Conservation (phyloP, 2,113 vertebrate genomes). For the cat (Felis catus) region F.catus_Fca126_mat1.0 CM031414.1:82751501-82752000, state of each 20-base stretch:
- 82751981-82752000: slow-evolving; percentile 26
- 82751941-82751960: slow-evolving; percentile 20
- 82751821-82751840: neutral
- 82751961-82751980: neutral
- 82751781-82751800: neutral
- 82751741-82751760: neutral
- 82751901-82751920: neutral
- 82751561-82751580: too few relatives aligned
- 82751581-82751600: too few relatives aligned
- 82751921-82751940: neutral
- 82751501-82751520: too few relatives aligned
- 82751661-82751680: slow-evolving; percentile 28
- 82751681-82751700: neutral
- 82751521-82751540: too few relatives aligned
- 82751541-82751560: too few relatives aligned
- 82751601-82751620: too few relatives aligned
- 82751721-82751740: neutral
- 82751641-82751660: slow-evolving; percentile 2
- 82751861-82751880: neutral
- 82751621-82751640: neutral
- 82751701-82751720: neutral
- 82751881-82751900: neutral
- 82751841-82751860: neutral
- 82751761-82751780: neutral
- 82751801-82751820: neutral